phyloP scores from a whole-genome alignment of 2,888 invertebrate genomes.

The Pammene aurita region DNA sequence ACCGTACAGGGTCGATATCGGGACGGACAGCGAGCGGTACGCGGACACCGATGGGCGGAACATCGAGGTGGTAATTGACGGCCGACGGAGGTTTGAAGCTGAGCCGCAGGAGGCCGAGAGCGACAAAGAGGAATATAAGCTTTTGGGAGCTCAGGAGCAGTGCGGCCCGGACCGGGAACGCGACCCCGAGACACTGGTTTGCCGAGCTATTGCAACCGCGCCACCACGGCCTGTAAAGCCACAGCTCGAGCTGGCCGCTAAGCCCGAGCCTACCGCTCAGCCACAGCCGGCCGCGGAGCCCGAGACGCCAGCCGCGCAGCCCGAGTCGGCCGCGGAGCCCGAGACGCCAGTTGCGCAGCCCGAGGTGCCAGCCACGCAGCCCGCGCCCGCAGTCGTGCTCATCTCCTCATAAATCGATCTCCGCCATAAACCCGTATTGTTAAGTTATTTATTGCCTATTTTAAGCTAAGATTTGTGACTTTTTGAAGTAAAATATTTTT shows the following conservation, averaged over 20 bases:
- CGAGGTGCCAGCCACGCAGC: conserved; percentile 40
- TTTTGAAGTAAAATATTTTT: conserved; percentile 43
- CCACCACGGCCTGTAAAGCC: not conserved
- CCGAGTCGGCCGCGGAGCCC: conserved; percentile 28
- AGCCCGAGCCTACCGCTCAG: conserved; percentile 4
- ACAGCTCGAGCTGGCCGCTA: conserved; percentile 26
- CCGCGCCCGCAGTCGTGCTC: conserved; percentile 61
- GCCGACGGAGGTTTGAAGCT: conserved; percentile 58
- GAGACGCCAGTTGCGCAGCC: conserved; percentile 40
- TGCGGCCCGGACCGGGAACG: conserved; percentile 89
- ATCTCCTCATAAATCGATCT: conserved; percentile 58
- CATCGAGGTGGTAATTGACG: conserved; percentile 71
- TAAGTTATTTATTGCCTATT: conserved; percentile 59
- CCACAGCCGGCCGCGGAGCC: conserved; percentile 33
- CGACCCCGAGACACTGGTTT: conserved; percentile 86
- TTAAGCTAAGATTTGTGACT: conserved; percentile 43
- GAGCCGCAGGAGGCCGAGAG: conserved; percentile 54
- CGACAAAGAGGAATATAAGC: conserved; percentile 72
- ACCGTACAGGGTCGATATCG: conserved; percentile 87
- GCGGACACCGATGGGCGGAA: conserved; percentile 60
- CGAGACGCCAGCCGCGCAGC: not conserved
- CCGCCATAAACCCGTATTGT: conserved; percentile 46
- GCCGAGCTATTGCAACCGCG: conserved; percentile 49
- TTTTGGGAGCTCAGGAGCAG: conserved; percentile 87
- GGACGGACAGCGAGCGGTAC: conserved; percentile 55